A percentile compares a stretch with the other conserved stretches of the same genome.
Evolutionary conservation across 2,113 vertebrate genomes (phyloP).

Genomic region (Panurus biarmicus): DNA sequence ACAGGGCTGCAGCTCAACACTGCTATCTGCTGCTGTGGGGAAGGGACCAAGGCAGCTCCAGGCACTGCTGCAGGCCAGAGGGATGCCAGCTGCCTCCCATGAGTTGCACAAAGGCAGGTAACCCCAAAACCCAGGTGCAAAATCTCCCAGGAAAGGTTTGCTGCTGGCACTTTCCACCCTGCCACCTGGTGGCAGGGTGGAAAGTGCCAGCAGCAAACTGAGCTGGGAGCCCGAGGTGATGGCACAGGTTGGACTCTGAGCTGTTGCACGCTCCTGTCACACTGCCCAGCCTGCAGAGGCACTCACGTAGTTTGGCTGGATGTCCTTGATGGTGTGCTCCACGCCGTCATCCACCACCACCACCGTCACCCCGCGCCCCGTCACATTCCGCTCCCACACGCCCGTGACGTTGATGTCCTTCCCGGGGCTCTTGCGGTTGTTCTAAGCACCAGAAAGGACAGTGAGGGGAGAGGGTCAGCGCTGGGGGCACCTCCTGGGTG

Average conservation of each 20-base stretch:
- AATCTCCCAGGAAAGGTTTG: neutral
- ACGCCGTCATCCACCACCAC: conserved; percentile 95
- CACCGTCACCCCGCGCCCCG: conserved; percentile 87
- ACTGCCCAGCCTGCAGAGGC: neutral
- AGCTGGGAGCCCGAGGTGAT: neutral
- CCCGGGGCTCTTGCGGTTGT: conserved; percentile 79
- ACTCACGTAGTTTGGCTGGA: conserved; percentile 94
- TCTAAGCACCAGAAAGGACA: conserved; percentile 60
- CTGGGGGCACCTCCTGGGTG: fast-evolving
- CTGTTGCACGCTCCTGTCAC: neutral
- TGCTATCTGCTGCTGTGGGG: neutral
- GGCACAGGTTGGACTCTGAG: fast-evolving
- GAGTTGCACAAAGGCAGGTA: neutral
- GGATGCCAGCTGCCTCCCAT: neutral
- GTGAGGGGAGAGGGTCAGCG: neutral
- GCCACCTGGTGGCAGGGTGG: too few relatives aligned
- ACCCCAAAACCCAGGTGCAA: fast-evolving
- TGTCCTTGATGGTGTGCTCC: conserved; percentile 88
- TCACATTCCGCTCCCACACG: conserved; percentile 93
- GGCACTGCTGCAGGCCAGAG: neutral
- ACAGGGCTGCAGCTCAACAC: neutral
- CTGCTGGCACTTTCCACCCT: fast-evolving
- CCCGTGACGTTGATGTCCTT: conserved; percentile 97
- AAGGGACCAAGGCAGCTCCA: neutral
- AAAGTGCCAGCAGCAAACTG: too few relatives aligned